A percentile compares a stretch with the other conserved stretches of the same genome.
phyloP scores from a whole-genome alignment of 2,888 invertebrate species.

The Catocala fraxini region DNA sequence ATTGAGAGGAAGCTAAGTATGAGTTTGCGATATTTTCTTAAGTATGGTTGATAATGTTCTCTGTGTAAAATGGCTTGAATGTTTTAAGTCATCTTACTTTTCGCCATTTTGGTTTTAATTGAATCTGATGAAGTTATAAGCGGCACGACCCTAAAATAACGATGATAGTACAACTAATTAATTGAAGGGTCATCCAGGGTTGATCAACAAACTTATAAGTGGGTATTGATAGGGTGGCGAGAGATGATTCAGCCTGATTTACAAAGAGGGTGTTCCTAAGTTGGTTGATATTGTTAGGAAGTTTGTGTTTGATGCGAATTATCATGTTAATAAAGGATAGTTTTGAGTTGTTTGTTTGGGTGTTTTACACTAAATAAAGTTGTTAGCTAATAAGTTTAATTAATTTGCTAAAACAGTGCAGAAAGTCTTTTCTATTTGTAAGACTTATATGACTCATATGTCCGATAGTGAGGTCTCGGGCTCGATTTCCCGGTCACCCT shows the following conservation, averaged over 20 bases:
- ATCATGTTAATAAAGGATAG: slow-evolving; percentile 2
- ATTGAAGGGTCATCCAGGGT: slow-evolving; percentile 42
- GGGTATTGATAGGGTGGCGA: slow-evolving; percentile 11
- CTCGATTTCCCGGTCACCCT: no score
- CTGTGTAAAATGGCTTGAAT: no score
- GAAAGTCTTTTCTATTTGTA: no score
- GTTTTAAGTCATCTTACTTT: no score
- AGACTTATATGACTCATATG: no score
- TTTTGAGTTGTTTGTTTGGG: not conserved
- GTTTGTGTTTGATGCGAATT: not conserved
- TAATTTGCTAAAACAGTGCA: no score
- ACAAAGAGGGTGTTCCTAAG: not conserved
- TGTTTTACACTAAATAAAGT: no score
- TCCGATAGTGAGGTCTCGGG: no score
- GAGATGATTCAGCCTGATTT: not conserved
- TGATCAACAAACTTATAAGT: slow-evolving; percentile 42
- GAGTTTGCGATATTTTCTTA: no score
- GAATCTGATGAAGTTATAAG: slow-evolving; percentile 7
- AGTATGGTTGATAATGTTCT: no score
- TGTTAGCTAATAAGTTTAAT: no score
- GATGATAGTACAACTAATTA: slow-evolving; percentile 39
- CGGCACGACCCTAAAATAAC: slow-evolving; percentile 16
- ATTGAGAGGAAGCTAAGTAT: no score
- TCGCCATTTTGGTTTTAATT: slow-evolving; percentile 8
- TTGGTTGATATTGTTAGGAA: not conserved